phyloP scores from a whole-genome alignment of 2,113 vertebrate species.

The Gymnocephalus cernua region DNA sequence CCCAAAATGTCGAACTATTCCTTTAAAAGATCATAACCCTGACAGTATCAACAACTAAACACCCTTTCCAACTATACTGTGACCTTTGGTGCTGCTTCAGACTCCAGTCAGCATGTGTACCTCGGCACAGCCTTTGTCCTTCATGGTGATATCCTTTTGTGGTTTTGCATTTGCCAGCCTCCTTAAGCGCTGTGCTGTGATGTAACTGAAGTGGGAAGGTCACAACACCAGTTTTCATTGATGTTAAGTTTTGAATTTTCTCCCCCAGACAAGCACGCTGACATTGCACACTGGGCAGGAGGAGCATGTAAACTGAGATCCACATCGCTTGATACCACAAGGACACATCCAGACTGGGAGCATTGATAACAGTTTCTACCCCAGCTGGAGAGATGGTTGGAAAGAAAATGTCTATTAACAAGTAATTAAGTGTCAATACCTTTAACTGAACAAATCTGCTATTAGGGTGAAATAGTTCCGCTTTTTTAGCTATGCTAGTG shows the following conservation, averaged over 20 bases:
- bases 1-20: neutral
- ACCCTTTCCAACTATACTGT: neutral
- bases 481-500: neutral
- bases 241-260: constrained; percentile 73
- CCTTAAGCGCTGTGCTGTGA: constrained; percentile 22
- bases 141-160: constrained; percentile 44
- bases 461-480: neutral
- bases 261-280: constrained; percentile 71
- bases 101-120: constrained; percentile 5
- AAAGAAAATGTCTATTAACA: neutral
- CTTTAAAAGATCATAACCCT: neutral
- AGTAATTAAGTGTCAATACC: neutral
- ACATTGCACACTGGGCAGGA: constrained; percentile 68
- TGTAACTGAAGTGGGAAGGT: constrained; percentile 78
- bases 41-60: constrained; percentile 2
- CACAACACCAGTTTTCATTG: constrained; percentile 53
- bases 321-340: constrained; percentile 70
- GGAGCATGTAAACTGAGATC: constrained; percentile 76
- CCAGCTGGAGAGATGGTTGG: neutral
- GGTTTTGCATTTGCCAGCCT: constrained; percentile 60
- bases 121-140: constrained; percentile 29
- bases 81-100: constrained; percentile 28
- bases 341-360: constrained; percentile 61
- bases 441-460: neutral
- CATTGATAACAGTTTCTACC: constrained; percentile 22